These are phyloP conservation scores for Drepana falcataria DNA, from an alignment of 2,888 invertebrate genomes.

Conservation along the genomic window DNA sequence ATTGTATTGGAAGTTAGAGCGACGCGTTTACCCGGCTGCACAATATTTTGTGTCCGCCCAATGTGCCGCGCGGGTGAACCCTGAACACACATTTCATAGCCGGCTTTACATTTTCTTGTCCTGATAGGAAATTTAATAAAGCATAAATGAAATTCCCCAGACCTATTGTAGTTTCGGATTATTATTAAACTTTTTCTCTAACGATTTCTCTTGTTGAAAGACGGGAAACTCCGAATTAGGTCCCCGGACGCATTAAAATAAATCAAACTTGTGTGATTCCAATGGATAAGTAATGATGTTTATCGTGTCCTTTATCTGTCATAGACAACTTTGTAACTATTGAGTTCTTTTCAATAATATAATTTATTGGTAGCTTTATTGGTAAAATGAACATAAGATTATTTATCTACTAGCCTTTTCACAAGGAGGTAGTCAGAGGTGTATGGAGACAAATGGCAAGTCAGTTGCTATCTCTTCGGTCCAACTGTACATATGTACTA, in stretches of 20 bases:
- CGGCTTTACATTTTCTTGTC: constrained; percentile 51
- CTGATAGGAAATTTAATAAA: constrained; percentile 53
- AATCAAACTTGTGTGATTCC: neutral
- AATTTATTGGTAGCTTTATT: no score
- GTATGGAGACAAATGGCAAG: no score
- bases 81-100: constrained; percentile 31
- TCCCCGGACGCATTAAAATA: constrained; percentile 1
- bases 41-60: constrained; percentile 68
- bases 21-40: constrained; percentile 56
- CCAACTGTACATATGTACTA: no score
- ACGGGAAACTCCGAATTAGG: constrained; percentile 4
- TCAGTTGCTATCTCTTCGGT: no score
- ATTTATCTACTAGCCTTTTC: no score
- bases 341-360: no score
- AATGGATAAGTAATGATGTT: constrained; percentile 2
- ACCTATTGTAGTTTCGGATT: constrained; percentile 35
- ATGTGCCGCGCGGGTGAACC: constrained; percentile 56
- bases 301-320: neutral
- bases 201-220: constrained; percentile 17
- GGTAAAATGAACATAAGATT: no score
- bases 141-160: constrained; percentile 47
- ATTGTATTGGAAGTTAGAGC: constrained; percentile 75
- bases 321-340: neutral
- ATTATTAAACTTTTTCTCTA: constrained; percentile 41
- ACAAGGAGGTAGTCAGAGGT: no score